Evolutionary conservation across 2,888 invertebrate genomes (phyloP).

Genomic region (Gymnosoma rotundatum): DNA sequence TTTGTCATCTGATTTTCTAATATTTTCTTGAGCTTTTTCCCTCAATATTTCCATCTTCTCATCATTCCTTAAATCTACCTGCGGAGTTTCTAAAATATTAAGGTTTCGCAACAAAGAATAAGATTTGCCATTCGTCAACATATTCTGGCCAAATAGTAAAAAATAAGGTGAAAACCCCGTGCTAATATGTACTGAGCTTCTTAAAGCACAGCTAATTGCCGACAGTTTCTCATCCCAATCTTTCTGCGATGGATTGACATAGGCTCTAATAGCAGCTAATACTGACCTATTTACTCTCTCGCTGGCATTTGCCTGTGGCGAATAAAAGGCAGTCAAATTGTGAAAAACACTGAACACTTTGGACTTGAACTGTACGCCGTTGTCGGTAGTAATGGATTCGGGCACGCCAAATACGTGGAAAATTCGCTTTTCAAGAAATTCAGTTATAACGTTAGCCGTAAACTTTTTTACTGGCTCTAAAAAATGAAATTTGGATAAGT

Average conservation of each 20-base stretch:
- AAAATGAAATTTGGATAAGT: too few species aligned
- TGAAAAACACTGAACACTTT: constrained; percentile 14
- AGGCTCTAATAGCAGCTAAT: constrained; percentile 18
- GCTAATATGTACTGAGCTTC: constrained; percentile 15
- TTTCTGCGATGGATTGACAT: constrained; percentile 15
- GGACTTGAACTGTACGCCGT: constrained; percentile 23
- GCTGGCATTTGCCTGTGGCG: constrained; percentile 10
- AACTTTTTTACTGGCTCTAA: too few species aligned
- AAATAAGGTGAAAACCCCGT: constrained; percentile 37
- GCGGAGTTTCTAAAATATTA: background rate
- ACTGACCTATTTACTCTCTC: background rate
- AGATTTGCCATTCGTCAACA: background rate
- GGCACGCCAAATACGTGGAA: constrained; percentile 24
- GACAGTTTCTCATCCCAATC: constrained; percentile 26
- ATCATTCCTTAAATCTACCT: background rate
- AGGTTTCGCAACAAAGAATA: background rate
- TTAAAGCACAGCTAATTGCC: constrained; percentile 17
- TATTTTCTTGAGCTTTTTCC: background rate
- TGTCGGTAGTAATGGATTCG: constrained; percentile 19
- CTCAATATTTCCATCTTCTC: background rate
- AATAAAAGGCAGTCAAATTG: constrained; percentile 10
- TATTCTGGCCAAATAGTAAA: constrained; percentile 35
- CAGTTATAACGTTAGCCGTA: background rate
- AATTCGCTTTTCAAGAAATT: background rate
- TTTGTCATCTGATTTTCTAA: background rate